Conservation (phyloP, 1,140 invertebrate genomes). For the Pseudomyrmex flavicornis region DNA sequence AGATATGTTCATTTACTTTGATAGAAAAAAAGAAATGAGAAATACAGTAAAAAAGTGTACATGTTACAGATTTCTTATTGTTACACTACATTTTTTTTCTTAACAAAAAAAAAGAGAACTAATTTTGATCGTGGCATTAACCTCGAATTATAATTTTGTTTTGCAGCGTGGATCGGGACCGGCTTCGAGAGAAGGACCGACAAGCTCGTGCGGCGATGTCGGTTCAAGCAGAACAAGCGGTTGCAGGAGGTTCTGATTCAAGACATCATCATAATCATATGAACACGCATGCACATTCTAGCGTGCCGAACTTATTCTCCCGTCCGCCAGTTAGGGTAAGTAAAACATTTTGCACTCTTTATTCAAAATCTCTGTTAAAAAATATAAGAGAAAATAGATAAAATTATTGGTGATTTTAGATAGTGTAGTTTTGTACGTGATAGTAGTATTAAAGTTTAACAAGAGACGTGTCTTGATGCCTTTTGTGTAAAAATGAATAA, state of each 20-base stretch:
- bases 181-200: slow-evolving; percentile 90
- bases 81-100: not conserved
- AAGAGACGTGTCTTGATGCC: no score
- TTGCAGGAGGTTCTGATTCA: slow-evolving; percentile 86
- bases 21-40: not conserved
- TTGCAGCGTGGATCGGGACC: slow-evolving; percentile 90
- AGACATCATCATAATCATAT: slow-evolving; percentile 84
- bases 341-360: slow-evolving; percentile 19
- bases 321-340: slow-evolving; percentile 82
- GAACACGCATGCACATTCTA: slow-evolving; percentile 73
- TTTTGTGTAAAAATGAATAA: no score
- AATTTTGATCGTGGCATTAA: not conserved
- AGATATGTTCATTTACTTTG: no score
- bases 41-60: not conserved
- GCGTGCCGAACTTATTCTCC: slow-evolving; percentile 73
- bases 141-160: slow-evolving; percentile 65
- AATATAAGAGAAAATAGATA: no score
- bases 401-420: no score
- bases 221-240: slow-evolving; percentile 87
- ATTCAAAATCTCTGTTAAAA: no score
- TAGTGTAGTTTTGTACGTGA: no score
- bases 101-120: no score
- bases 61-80: not conserved
- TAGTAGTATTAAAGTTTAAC: no score
- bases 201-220: slow-evolving; percentile 90